Conservation (phyloP, 1,140 invertebrate genomes). For the Cephus cinctus region DNA sequence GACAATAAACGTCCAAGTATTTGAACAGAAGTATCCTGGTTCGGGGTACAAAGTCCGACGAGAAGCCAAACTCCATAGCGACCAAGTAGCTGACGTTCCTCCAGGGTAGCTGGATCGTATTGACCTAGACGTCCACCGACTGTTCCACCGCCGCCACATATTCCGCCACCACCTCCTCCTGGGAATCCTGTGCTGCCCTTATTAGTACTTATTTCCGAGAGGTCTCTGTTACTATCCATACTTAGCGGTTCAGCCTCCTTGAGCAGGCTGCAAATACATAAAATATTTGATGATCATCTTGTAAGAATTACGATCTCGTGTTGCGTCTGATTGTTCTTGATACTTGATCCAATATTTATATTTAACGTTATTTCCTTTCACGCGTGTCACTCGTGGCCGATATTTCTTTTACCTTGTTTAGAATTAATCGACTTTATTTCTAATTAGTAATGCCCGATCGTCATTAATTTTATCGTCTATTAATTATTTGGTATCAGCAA, state of each 20-base stretch:
- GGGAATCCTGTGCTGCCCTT: constrained; percentile 41
- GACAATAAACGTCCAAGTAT: constrained; percentile 88
- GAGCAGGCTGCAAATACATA: constrained; percentile 62
- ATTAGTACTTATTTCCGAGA: constrained; percentile 48
- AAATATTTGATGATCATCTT: constrained; percentile 1
- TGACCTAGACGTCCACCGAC: constrained; percentile 46
- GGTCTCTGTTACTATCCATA: constrained; percentile 59
- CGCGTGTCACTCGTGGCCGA: neutral
- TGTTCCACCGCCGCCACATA: constrained; percentile 17
- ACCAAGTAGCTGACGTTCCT: constrained; percentile 87
- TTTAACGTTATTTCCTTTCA: too few species aligned
- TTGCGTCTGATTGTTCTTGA: too few species aligned
- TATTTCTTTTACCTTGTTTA: too few species aligned
- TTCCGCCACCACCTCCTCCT: constrained; percentile 29
- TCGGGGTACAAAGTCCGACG: constrained; percentile 89
- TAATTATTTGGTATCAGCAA: too few species aligned
- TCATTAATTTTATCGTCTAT: too few species aligned
- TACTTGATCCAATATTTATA: too few species aligned
- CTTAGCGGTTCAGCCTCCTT: constrained; percentile 77
- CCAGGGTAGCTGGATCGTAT: constrained; percentile 55
- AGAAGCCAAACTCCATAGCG: constrained; percentile 96
- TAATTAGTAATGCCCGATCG: too few species aligned
- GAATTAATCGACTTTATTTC: too few species aligned
- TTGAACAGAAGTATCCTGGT: constrained; percentile 80
- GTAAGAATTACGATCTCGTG: neutral